Base-by-base conservation (phyloP, 2,888 invertebrate species). In the Himalopsyche tibetana region DNA sequence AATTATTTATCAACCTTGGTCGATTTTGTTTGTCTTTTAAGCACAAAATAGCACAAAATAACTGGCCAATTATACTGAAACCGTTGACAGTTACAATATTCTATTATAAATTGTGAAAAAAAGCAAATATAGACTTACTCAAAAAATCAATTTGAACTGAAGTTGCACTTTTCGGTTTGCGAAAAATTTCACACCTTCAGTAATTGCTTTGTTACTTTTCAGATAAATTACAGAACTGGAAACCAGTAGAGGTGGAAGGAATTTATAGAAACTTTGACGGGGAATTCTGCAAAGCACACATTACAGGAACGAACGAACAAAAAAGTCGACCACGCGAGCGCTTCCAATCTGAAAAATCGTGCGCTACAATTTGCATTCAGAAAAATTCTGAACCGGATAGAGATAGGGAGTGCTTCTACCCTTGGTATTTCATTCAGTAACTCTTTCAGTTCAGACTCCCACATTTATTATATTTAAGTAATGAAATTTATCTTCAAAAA, bases 261-360 rank as follows among this genome's bases (percentile, higher is more conserved):
- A 9, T 63, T 63, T 19, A 63, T 63, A 63, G 63, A 63, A 63
- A 63, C 28, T 19, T 63, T 63, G 63, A 63, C 19, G 9, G 8
- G 51, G 63, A 63, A 63, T 63, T 63, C 63, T 9, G 63, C 63
- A 63, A 63, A 28, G 63, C 28, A 63, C 63, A 63, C 63, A 63
- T 19, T 11, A 63, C 28, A 51, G 15, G 51, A 51, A 51, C 51
- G 12, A 19, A 63, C 63, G 28, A 63, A 63, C 63, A 63, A 63
- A 63, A 63, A 63, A 63, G 63, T 28, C 63, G 63, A 63, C 63
- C 63, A 63, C 63, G 63, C 63, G 63, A 63, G 28, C 28, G 63
- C 63, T 63, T 63, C 19, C 63, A 63, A 19, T 63, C 63, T 63
- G 63, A 63, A 63, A 63, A 63, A 63, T 63, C 63, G 63, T 63